A percentile compares a stretch with the other conserved stretches of the same genome.
Conservation (phyloP, 1,140 invertebrate species). For the Eumeta japonica region DNA sequence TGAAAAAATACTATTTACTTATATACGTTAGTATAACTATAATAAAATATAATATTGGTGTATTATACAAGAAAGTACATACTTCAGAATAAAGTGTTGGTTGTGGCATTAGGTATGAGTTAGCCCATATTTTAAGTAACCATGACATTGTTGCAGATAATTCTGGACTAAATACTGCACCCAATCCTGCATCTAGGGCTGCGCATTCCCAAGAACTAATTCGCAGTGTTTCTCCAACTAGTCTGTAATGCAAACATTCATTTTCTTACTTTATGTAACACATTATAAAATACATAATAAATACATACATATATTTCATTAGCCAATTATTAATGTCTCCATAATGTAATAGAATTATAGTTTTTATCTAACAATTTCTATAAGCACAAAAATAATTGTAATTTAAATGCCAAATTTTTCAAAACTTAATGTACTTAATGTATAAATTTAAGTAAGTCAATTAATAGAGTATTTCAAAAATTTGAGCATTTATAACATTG, state of each 20-base stretch:
- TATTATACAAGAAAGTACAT: slow-evolving; percentile 48
- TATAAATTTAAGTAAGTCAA: too few species aligned
- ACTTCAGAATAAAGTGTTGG: slow-evolving; percentile 71
- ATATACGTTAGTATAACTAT: background rate
- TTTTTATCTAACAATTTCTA: too few species aligned
- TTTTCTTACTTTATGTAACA: slow-evolving; percentile 8
- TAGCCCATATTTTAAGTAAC: slow-evolving; percentile 76
- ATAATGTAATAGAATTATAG: too few species aligned
- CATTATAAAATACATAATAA: background rate
- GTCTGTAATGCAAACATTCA: slow-evolving; percentile 16
- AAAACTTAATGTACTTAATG: too few species aligned
- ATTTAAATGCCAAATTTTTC: too few species aligned
- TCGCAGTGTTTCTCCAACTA: slow-evolving; percentile 54
- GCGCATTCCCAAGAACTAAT: slow-evolving; percentile 46
- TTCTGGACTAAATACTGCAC: slow-evolving; percentile 72
- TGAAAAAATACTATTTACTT: too few species aligned
- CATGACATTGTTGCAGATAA: slow-evolving; percentile 76
- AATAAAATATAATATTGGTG: slow-evolving; percentile 12
- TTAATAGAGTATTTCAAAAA: too few species aligned
- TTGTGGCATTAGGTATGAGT: slow-evolving; percentile 71
- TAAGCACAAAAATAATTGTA: too few species aligned
- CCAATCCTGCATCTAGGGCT: slow-evolving; percentile 52
- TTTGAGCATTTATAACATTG: too few species aligned
- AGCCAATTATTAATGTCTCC: too few species aligned
- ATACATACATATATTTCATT: too few species aligned